Base-by-base conservation (phyloP, 1,140 invertebrate species). In the Pararge aegeria region DNA sequence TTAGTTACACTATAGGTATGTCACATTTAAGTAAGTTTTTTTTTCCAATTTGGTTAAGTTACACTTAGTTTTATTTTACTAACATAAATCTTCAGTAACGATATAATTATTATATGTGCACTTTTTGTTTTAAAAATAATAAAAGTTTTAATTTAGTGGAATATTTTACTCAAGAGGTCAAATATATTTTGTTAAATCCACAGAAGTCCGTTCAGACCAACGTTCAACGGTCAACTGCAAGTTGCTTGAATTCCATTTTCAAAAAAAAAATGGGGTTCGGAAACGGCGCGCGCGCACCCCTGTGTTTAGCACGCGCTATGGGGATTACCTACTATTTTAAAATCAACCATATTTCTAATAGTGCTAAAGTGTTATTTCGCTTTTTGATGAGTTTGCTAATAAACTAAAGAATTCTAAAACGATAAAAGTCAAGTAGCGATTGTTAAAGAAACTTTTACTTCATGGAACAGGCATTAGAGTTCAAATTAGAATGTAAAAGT, bases 281-380 rank as follows among this genome's bases (percentile, higher is more conserved):
- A 83, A 80, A 78, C 55, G 74, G 74, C 86, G 82, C 69, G 64
- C 59, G 75, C 86, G 86, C 86, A 87, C 86, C 86, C 85, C 66
- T 79, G 63, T 61, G 60, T 49, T 34, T 61, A 70, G 83, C 82
- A 87, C 85, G 85, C 74, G 83, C 78, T 72, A 54, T 73, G 63
- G 38, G 16, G 63, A 61, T 54, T 51, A 27, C 1, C 21, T 19
- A 1, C 13, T 18, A 21, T 4, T 37, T 7, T 5, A 42, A 40
- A 12, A 38, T 42, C 19, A 21, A 52, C n/a, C 16, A 19, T 50
- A 58, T 20, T 40, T 30, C 0, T 24, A 10, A 10, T 27, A 2
- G 1, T 4, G 2, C 27, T 66, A 64, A 53, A 16, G 48, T 66
- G 37, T 15, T 44, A 55, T 34, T 42, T 37, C 13, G 3, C 38